phyloP scores from a whole-genome alignment of 2,888 invertebrate species.

The Ichneumon xanthorius region DNA sequence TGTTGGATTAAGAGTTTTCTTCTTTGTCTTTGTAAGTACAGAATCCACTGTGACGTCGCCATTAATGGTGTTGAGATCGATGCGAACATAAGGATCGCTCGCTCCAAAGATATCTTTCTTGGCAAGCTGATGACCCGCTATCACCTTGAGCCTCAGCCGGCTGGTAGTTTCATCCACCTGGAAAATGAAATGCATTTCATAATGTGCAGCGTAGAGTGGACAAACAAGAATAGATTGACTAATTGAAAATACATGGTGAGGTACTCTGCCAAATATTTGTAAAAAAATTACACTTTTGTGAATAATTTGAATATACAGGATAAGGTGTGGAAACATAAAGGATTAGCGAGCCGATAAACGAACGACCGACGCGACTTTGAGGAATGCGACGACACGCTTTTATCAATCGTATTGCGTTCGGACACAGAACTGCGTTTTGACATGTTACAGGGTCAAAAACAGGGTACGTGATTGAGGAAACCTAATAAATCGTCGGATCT shows the following conservation, averaged over 20 bases:
- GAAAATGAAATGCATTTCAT: conserved; percentile 75
- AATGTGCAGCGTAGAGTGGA: neutral
- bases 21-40: conserved; percentile 97
- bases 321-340: neutral
- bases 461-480: neutral
- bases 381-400: neutral
- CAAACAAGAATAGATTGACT: neutral
- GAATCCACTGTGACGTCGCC: conserved; percentile 96
- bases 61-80: conserved; percentile 94
- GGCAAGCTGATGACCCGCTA: conserved; percentile 95
- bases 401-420: conserved; percentile 18
- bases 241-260: neutral
- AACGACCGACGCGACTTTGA: conserved; percentile 9
- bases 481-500: neutral
- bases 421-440: conserved; percentile 27
- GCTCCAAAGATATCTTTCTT: conserved; percentile 99
- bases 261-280: neutral
- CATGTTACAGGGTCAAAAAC: conserved; percentile 6
- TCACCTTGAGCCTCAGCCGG: conserved; percentile 93
- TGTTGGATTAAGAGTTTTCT: conserved; percentile 98
- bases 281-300: neutral
- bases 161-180: conserved; percentile 93
- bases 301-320: neutral
- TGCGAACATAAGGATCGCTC: conserved; percentile 98
- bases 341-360: neutral